These are phyloP conservation scores for Beroe forskalii DNA, from an alignment of 37 sponge, comb jelly and placozoan species.

Conservation along the genomic window DNA sequence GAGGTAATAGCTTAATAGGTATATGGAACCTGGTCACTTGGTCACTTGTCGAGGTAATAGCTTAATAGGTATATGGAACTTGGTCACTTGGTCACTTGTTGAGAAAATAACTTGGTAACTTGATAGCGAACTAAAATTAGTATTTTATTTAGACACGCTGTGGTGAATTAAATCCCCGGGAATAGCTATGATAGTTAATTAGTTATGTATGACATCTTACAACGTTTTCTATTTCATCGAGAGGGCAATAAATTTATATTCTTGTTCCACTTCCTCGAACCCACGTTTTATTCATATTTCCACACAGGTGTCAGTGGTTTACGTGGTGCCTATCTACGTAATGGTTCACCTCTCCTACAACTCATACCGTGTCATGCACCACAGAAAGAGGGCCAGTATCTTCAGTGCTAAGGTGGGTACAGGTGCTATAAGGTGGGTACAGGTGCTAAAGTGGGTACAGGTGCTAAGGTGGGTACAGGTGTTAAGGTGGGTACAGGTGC, in stretches of 20 bases:
- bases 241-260: neutral
- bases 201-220: too few relatives aligned
- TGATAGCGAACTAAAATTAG: too few relatives aligned
- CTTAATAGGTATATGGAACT: too few relatives aligned
- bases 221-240: neutral
- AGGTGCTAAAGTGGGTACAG: too few relatives aligned
- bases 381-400: slow-evolving; percentile 33
- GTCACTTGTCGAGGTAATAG: neutral
- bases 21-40: too few relatives aligned
- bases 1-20: neutral
- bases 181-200: too few relatives aligned
- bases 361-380: slow-evolving; percentile 44
- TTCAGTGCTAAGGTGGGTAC: slow-evolving; percentile 1
- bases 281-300: neutral
- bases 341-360: slow-evolving; percentile 40
- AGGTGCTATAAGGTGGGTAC: neutral
- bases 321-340: slow-evolving; percentile 31
- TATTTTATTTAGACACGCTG: too few relatives aligned
- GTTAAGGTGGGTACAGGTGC: too few relatives aligned
- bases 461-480: too few relatives aligned
- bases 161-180: too few relatives aligned
- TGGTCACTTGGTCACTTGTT: neutral
- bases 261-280: neutral
- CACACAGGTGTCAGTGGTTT: neutral
- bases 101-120: neutral